Conservation (phyloP, 2,113 vertebrate genomes). For the Myrmecobius fasciatus region DNA sequence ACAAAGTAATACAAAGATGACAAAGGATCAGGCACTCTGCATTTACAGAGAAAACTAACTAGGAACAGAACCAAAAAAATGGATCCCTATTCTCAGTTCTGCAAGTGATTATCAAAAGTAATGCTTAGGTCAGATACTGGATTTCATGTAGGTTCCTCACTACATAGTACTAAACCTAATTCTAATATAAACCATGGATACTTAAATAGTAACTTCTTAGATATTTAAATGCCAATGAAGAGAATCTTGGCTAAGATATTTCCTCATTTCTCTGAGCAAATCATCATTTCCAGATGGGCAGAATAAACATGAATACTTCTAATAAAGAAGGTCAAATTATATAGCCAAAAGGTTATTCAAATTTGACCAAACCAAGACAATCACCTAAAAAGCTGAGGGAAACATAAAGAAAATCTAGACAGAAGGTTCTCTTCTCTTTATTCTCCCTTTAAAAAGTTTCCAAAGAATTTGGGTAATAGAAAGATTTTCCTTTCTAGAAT, state of each 20-base stretch:
- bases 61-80: constrained; percentile 20
- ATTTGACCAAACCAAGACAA: constrained; percentile 15
- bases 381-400: not conserved
- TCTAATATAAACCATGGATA: not conserved
- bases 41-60: not conserved
- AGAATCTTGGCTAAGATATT: not conserved
- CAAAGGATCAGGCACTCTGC: not conserved
- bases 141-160: not conserved
- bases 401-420: constrained; percentile 16
- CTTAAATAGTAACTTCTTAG: not conserved
- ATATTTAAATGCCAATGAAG: constrained; percentile 18
- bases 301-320: not conserved
- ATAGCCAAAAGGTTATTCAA: not conserved
- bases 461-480: not conserved
- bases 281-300: not conserved
- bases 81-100: not conserved
- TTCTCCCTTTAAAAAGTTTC: not conserved
- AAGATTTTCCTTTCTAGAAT: not conserved
- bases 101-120: constrained; percentile 42
- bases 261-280: not conserved
- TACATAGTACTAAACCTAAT: constrained; percentile 6
- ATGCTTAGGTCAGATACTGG: not conserved
- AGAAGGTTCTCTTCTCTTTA: not conserved
- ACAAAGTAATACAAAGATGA: constrained; percentile 18
- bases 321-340: not conserved